These are phyloP conservation scores for Scaptomyza cyrtandrae DNA, from an alignment of 2,888 invertebrate genomes.

Conservation along the genomic window DNA sequence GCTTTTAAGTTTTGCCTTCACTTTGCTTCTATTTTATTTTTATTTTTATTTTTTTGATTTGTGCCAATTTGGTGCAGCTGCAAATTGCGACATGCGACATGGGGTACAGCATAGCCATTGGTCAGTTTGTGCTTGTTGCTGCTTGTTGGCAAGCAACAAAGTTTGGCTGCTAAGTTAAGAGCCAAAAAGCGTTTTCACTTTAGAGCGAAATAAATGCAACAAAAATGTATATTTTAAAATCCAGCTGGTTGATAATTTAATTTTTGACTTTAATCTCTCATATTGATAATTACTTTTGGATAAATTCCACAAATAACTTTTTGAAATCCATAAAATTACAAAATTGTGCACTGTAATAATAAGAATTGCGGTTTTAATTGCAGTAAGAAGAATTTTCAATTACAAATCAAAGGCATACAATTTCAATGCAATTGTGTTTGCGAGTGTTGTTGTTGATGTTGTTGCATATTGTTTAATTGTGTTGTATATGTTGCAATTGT, in stretches of 20 bases:
- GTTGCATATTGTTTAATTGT: too few species aligned
- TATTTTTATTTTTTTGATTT: conserved; percentile 22
- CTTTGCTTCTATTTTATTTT: background rate
- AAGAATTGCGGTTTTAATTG: background rate
- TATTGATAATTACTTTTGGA: background rate
- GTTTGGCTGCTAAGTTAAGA: too few species aligned
- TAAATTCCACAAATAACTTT: background rate
- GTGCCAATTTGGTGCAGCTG: conserved; percentile 30
- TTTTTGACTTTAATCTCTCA: background rate
- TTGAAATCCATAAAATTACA: background rate
- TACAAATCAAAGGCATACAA: background rate
- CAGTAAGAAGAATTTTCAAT: background rate
- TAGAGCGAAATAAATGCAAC: too few species aligned
- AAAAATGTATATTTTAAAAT: too few species aligned
- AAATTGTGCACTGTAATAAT: background rate
- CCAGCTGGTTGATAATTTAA: background rate
- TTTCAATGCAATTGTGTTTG: background rate
- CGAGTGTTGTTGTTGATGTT: too few species aligned
- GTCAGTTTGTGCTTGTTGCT: conserved; percentile 24
- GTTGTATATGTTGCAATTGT: background rate
- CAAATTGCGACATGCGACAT: conserved; percentile 22
- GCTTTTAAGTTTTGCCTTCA: conserved; percentile 18
- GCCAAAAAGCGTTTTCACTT: too few species aligned
- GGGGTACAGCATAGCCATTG: conserved; percentile 1
- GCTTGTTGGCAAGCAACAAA: background rate